Percentiles rank a stretch among this genome's conserved stretches.
phyloP scores from a whole-genome alignment of 37 sponge, comb jelly and placozoan genomes.

The Chondrilla cf. caribensis region DNA sequence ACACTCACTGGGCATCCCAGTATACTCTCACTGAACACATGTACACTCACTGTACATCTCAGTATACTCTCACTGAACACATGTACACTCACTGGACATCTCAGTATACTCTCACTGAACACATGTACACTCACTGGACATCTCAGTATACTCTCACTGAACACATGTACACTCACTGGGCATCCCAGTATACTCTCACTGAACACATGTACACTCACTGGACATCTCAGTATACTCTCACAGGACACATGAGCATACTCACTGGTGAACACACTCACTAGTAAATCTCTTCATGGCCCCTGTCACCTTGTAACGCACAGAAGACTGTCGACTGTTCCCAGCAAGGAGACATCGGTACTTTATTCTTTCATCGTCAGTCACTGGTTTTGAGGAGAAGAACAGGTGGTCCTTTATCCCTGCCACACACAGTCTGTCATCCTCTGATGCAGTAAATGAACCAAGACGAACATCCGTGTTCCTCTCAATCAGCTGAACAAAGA shows the following conservation, averaged over 20 bases:
- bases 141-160: no score
- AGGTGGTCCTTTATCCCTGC: slow-evolving; percentile 62
- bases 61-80: no score
- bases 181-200: not conserved
- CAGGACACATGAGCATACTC: not conserved
- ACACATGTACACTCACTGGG: not conserved
- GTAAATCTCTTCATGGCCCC: not conserved
- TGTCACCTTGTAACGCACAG: not conserved
- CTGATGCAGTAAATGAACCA: slow-evolving; percentile 24
- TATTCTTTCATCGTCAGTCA: slow-evolving; percentile 29
- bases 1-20: no score
- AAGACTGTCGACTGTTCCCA: not conserved
- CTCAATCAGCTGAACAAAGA: slow-evolving; percentile 56
- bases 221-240: not conserved
- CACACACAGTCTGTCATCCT: slow-evolving; percentile 7
- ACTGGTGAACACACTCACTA: not conserved
- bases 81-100: no score
- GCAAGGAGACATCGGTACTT: not conserved
- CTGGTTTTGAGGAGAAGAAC: slow-evolving; percentile 62
- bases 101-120: no score
- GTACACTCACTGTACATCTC: no score
- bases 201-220: not conserved
- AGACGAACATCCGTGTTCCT: slow-evolving; percentile 55
- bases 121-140: no score
- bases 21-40: no score